A percentile compares a stretch with the other conserved stretches of the same genome.
These are phyloP conservation scores for Melanotaenia nigrans DNA, from an alignment of 2,797 vertebrate genomes.

Conservation along the genomic window DNA sequence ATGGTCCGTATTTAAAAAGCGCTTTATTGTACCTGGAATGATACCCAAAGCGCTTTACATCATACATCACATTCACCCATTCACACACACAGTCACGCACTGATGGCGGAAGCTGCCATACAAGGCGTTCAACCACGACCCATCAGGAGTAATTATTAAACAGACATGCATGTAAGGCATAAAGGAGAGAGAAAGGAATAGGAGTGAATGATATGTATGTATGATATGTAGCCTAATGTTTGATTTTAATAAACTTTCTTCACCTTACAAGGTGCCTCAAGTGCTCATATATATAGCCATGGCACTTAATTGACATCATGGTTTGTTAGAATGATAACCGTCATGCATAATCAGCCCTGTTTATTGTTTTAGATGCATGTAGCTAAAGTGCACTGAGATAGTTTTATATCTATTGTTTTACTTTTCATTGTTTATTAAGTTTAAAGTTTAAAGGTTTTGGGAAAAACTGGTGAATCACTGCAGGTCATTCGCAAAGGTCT, in stretches of 20 bases:
- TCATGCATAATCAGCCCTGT: neutral
- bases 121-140: too few species aligned
- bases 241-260: neutral
- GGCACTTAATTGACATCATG: neutral
- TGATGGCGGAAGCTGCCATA: too few species aligned
- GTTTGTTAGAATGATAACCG: neutral
- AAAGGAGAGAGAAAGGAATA: neutral
- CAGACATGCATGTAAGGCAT: neutral
- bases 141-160: neutral
- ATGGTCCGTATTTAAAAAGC: too few species aligned
- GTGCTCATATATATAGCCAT: neutral
- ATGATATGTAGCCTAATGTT: neutral
- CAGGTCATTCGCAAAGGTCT: slow-evolving; percentile 38
- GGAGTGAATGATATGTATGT: neutral
- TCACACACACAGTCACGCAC: too few species aligned
- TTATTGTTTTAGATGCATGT: neutral
- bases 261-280: neutral
- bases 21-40: too few species aligned
- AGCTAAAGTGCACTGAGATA: slow-evolving; percentile 7
- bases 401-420: slow-evolving; percentile 26
- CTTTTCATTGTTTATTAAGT: neutral
- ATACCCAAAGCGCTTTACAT: too few species aligned
- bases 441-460: slow-evolving; percentile 9
- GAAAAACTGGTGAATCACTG: slow-evolving; percentile 48
- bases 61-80: too few species aligned